These are phyloP conservation scores for Steinernema khuongi DNA, from an alignment of 1,140 invertebrate genomes.

Conservation along the genomic window DNA sequence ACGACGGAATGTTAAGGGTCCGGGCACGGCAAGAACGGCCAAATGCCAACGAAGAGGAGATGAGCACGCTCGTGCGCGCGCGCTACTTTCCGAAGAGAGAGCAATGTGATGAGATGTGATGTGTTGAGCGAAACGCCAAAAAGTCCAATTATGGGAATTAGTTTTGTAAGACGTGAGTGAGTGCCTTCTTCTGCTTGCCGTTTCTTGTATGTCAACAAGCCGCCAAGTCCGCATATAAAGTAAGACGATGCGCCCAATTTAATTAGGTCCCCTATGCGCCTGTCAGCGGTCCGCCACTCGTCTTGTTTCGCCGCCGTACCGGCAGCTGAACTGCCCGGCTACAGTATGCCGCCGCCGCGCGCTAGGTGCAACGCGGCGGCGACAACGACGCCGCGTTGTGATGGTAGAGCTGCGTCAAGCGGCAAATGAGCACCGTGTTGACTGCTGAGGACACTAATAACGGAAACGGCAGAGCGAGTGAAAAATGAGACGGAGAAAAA, in stretches of 20 bases:
- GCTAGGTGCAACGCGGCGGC: no score
- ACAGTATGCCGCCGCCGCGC: no score
- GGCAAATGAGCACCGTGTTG: no score
- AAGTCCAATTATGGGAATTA: conserved; percentile 12
- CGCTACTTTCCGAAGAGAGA: no score
- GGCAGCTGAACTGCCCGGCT: no score
- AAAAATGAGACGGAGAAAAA: not conserved
- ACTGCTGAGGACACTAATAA: no score
- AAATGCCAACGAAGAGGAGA: conserved; percentile 7
- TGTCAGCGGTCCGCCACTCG: not conserved
- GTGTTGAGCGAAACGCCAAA: not conserved
- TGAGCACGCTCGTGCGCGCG: not conserved
- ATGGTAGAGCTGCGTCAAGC: no score
- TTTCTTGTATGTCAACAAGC: not conserved
- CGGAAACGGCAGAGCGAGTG: not conserved
- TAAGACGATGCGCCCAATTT: not conserved
- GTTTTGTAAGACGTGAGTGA: conserved; percentile 11
- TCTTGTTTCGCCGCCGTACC: not conserved
- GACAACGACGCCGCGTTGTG: no score
- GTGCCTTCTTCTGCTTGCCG: not conserved
- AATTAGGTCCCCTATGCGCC: not conserved
- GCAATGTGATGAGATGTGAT: no score
- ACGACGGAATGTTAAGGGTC: not conserved
- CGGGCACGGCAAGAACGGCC: not conserved
- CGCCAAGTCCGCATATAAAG: not conserved